A percentile compares a stretch with the other conserved stretches of the same genome.
phyloP scores from a whole-genome alignment of 2,113 vertebrate genomes.

The Neodontobutis hainanensis region DNA sequence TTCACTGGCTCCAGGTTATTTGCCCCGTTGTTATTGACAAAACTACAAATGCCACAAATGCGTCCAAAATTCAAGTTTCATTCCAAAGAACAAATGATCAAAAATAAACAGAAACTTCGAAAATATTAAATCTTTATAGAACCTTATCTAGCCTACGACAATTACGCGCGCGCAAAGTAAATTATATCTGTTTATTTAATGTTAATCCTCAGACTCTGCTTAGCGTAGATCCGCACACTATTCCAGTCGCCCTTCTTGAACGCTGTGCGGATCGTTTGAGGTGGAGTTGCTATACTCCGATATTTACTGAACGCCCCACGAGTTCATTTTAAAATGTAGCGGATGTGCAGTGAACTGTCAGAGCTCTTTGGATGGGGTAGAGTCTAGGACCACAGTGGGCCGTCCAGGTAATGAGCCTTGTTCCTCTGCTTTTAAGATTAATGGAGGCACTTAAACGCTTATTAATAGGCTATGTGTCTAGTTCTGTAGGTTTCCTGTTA shows the following conservation, averaged over 20 bases:
- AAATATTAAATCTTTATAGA: background rate
- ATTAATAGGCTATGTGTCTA: no score
- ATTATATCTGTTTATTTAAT: no score
- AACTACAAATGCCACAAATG: no score
- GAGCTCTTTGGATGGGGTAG: slow-evolving; percentile 4
- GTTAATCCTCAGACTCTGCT: no score
- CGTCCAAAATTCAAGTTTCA: no score
- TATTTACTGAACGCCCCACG: background rate
- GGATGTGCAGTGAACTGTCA: background rate
- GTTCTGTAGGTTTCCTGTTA: no score
- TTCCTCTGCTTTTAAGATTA: background rate
- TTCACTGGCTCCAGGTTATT: background rate
- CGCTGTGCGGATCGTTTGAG: background rate
- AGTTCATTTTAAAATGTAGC: background rate
- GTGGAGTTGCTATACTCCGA: background rate
- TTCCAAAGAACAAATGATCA: background rate
- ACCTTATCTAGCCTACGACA: no score
- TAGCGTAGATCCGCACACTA: no score
- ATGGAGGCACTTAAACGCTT: no score
- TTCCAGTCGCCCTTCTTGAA: background rate
- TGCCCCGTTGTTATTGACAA: no score
- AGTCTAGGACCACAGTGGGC: background rate
- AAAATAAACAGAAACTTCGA: background rate
- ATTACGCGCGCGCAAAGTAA: no score
- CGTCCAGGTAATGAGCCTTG: background rate